Base-by-base conservation (phyloP, 2,888 invertebrate genomes). In the Dynastes tityus region DNA sequence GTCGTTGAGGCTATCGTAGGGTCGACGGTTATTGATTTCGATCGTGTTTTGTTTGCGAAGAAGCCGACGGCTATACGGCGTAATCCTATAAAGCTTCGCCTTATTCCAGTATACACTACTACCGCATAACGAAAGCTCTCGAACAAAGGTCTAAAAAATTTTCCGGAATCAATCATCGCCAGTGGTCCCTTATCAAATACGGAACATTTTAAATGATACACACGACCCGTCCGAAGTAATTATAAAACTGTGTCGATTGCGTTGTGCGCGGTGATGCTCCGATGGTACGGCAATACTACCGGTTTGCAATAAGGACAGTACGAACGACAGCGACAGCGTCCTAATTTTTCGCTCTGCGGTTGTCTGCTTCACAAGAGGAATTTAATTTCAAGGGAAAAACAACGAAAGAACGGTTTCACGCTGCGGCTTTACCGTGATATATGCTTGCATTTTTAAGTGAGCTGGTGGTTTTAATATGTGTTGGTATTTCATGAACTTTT, bases 161-260 rank as follows among this genome's bases (percentile, higher is more conserved):
- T 82, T 80, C 80, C 77, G 80, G 81, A 84, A 84, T 84, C 83
- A 84, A 84, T 84, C 83, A 83, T 83, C 80, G 81, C 78, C 45
- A 74, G 81, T 78, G 76, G 81, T 80, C 83, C 84, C 83, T 83
- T 83, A 83, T 83, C 83, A 83, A 83, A 83, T 81, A 79, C 80
- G 73, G 80, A 78, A 81, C 78, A 82, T 82, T 83, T 83, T 83
- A 83, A 83, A 83, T 83, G 32, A 37, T 37, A 37, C 83, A 83
- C 81, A 82, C 82, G 81, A 82, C 80, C 67, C 77, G 77, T 77
- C 78, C 78, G 73, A 58, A 78, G 6, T 13, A 73, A 61, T 73
- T 61, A 58, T 22, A 73, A 45, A 27, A 73, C 58, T 61, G 73
- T 55, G 51, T 32, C 70, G 53, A 71, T 29, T 32, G 70, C n/a